Evolutionary conservation across 2,113 vertebrate genomes (phyloP), one percentile per base, ranked within the genome.

Genomic region (Rhinolophus ferrumequinum): DNA sequence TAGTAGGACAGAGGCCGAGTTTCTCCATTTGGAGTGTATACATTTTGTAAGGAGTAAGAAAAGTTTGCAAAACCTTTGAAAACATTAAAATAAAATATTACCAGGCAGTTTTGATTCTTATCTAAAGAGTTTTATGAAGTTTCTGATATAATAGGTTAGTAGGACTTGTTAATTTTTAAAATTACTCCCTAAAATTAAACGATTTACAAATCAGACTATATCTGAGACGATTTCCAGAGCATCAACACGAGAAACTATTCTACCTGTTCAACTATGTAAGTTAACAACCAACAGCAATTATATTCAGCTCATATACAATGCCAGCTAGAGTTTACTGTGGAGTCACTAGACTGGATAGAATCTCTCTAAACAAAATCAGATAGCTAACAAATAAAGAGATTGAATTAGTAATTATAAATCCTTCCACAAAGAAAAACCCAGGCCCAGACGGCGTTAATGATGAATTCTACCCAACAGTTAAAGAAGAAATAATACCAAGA

Each of bases 51-150:
- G 38, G 47, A 84, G 33, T n/a, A 85, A 93, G 41, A 79, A 96
- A 72, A 73, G 41, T 62, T 69, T 84, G 52, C 50, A 90, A 89
- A 96, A 28, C 33, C 21, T 79, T 91, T 52, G 21, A 93, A 93
- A 93, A 69, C 22, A 75, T 73, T 88, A 73, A 91, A 79, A 62
- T 79, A 64, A 52, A 95, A 93, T 60, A 92, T 52, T 84, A 83
- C 33, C 44, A 83, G 28, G 47, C 3, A 50, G 1, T 50, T 50
- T 50, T 44, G 41, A 44, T 54, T 87, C n/a, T 92, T 70, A 90
- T 16, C 90, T 35, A 33, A 77, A 86, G n/a, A 86, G 30, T 50
- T 80, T 66, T 80, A 67, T 41, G 66, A 58, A 28, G 15, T 88
- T 88, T 82, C 24, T 83, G 54, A 89, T 79, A 79, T 70, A 69